phyloP scores from a whole-genome alignment of 2,797 vertebrate species.

The Poeciliopsis gracilis region DNA sequence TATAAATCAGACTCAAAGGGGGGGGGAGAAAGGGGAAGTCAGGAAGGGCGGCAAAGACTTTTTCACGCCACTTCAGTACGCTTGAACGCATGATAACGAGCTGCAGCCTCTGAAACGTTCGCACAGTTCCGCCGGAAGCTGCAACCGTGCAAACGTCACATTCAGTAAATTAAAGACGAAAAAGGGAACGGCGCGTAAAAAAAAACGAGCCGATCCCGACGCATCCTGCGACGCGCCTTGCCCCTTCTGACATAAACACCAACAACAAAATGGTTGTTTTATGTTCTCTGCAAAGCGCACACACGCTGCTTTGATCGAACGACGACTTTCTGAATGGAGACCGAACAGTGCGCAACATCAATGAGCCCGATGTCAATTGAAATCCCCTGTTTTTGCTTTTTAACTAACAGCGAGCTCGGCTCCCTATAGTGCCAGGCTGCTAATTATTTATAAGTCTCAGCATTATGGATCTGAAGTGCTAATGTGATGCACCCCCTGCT shows the following conservation, averaged over 20 bases:
- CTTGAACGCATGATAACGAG: background rate
- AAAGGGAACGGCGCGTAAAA: background rate
- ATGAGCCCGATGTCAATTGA: conserved; percentile 18
- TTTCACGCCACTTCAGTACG: background rate
- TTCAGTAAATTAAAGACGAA: background rate
- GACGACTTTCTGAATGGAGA: background rate
- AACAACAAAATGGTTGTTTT: background rate
- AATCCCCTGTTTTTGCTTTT: conserved; percentile 42
- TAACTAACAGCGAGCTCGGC: conserved; percentile 20
- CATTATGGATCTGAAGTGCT: conserved; percentile 60
- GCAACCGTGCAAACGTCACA: background rate
- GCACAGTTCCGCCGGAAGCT: background rate
- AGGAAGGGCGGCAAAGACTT: too few relatives aligned
- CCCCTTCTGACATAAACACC: too few relatives aligned
- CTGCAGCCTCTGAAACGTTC: background rate
- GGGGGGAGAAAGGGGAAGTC: too few relatives aligned
- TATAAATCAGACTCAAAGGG: too few relatives aligned
- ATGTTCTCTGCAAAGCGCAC: background rate
- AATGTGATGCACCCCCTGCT: conserved; percentile 57
- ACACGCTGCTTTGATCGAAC: background rate
- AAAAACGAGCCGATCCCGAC: too few relatives aligned
- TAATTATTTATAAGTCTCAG: conserved; percentile 64
- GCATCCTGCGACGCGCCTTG: too few relatives aligned
- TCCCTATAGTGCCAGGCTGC: conserved; percentile 36
- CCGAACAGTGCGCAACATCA: conserved; percentile 13